A percentile compares a stretch with the other conserved stretches of the same genome.
Evolutionary conservation across 2,888 invertebrate species (phyloP).

Genomic region (Pycnomerus fuliginosus): DNA sequence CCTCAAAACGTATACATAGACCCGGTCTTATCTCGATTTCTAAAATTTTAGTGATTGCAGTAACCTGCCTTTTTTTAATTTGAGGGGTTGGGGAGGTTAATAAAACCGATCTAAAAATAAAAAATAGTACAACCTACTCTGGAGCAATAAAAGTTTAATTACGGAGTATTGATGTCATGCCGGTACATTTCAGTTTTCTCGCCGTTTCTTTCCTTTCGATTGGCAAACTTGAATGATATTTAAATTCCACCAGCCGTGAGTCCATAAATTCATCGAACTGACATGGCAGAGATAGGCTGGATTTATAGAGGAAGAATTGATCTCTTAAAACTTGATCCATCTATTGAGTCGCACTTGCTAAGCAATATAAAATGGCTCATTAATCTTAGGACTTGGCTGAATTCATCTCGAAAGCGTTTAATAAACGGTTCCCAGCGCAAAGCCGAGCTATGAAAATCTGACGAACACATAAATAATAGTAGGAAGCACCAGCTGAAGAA

Average conservation of each 20-base stretch:
- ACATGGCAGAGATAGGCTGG: conserved; percentile 4
- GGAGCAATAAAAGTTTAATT: no score
- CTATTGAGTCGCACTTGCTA: conserved; percentile 18
- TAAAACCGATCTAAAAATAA: no score
- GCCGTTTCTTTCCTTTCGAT: no score
- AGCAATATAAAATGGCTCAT: conserved; percentile 23
- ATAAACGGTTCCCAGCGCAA: conserved; percentile 12
- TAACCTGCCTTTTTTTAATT: no score
- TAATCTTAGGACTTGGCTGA: conserved; percentile 15
- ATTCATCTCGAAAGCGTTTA: conserved; percentile 12
- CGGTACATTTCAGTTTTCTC: no score
- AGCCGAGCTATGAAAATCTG: conserved; percentile 14
- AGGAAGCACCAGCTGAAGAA: conserved; percentile 7
- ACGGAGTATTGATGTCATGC: no score
- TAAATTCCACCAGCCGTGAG: conserved; percentile 4
- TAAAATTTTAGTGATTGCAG: no score
- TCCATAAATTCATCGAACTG: conserved; percentile 11
- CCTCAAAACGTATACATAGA: no score
- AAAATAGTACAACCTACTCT: no score
- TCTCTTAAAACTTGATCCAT: conserved; percentile 17
- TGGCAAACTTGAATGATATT: no score
- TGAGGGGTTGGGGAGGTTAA: no score
- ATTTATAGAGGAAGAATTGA: conserved; percentile 13
- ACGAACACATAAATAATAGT: conserved; percentile 16
- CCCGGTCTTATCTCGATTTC: no score